These are phyloP conservation scores for Sebastes fasciatus DNA, from an alignment of 2,113 vertebrate genomes.

Conservation along the genomic window DNA sequence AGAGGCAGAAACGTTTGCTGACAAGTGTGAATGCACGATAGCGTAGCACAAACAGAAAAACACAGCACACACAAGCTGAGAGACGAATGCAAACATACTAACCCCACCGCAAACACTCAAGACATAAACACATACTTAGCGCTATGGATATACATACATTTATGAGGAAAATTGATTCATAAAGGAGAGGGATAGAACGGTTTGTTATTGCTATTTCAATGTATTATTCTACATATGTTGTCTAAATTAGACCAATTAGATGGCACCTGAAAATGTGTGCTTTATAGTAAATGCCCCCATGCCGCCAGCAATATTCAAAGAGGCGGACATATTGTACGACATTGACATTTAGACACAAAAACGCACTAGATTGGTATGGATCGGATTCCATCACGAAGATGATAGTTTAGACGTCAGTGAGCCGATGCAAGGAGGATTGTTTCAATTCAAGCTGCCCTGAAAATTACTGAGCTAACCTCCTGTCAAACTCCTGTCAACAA, in stretches of 20 bases:
- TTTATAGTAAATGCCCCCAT: background rate
- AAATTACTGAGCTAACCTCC: constrained; percentile 36
- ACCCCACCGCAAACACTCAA: constrained; percentile 34
- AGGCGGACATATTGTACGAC: background rate
- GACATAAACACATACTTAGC: constrained; percentile 11
- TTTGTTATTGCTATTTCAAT: background rate
- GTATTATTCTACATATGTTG: background rate
- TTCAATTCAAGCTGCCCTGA: background rate
- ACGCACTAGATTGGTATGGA: background rate
- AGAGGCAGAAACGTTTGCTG: constrained; percentile 13
- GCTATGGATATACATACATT: background rate
- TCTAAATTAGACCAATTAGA: background rate
- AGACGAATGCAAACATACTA: constrained; percentile 39
- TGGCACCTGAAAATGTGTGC: background rate
- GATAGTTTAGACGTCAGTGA: constrained; percentile 20
- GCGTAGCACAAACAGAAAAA: constrained; percentile 18
- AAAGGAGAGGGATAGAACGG: background rate
- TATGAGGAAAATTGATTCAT: constrained; percentile 12
- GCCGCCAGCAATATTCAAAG: constrained; percentile 5
- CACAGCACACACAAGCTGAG: constrained; percentile 29
- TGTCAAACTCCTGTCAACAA: constrained; percentile 38
- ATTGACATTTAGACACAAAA: constrained; percentile 25
- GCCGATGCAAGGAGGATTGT: background rate
- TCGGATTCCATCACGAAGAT: constrained; percentile 18
- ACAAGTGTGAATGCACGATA: constrained; percentile 12